Evolutionary conservation across 1,140 invertebrate genomes (phyloP).

Genomic region (Drosophila ironensis): DNA sequence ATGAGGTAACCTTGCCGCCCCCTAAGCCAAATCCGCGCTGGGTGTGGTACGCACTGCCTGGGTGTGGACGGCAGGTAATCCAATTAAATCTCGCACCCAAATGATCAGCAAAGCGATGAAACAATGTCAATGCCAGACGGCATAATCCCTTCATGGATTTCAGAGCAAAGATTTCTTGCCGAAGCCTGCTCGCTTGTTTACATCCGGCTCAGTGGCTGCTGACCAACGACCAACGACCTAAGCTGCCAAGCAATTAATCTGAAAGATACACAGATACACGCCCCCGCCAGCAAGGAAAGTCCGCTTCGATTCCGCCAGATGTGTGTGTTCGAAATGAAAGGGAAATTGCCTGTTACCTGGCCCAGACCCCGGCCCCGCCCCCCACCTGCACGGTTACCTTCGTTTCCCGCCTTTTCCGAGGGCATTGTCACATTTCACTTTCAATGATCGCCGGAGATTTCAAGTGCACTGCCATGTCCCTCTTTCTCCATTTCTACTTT

Average conservation of each 20-base stretch:
- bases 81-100: slow-evolving; percentile 56
- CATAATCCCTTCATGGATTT: slow-evolving; percentile 21
- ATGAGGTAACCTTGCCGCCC: slow-evolving; percentile 30
- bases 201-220: slow-evolving; percentile 27
- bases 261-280: slow-evolving; percentile 12
- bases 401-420: slow-evolving; percentile 19
- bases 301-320: slow-evolving; percentile 23
- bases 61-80: slow-evolving; percentile 32
- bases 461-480: slow-evolving; percentile 24
- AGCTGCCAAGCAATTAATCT: slow-evolving; percentile 13
- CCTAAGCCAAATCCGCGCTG: background rate
- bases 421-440: slow-evolving; percentile 79
- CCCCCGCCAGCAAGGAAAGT: slow-evolving; percentile 35
- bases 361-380: background rate
- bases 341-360: slow-evolving; percentile 46
- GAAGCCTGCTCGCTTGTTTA: slow-evolving; percentile 1
- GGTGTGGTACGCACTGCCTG: slow-evolving; percentile 46
- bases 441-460: slow-evolving; percentile 40
- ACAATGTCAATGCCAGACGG: slow-evolving; percentile 69
- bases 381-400: slow-evolving; percentile 1
- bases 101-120: slow-evolving; percentile 55
- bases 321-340: slow-evolving; percentile 55
- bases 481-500: background rate
- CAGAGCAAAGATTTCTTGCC: background rate
- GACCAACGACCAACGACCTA: background rate